Evolutionary conservation across 1,140 invertebrate genomes (phyloP), one percentile per base, ranked within the genome.

Genomic region (Myzus persicae): DNA sequence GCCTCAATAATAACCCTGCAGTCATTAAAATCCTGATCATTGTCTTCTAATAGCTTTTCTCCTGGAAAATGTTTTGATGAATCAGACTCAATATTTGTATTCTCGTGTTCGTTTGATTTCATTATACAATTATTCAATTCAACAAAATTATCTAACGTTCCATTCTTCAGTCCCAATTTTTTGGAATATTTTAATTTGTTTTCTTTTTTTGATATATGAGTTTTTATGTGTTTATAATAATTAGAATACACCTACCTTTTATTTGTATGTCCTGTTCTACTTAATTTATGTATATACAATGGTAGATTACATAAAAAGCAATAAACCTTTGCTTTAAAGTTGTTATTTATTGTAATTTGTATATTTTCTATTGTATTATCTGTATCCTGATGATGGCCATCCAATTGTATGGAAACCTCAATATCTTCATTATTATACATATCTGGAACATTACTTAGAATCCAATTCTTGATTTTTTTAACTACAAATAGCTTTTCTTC

Each of bases 381-480:
- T 82, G 38, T 82, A 84, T 84, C 7, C 20, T 84, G 38, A 84
- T 76, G 26, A 67, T 76, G 9, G n/a, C 6, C 18, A 84, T 26
- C 38, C 42, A 84, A 84, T 81, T 81, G 76, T 81, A n/a, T 81
- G n/a, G 76, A 81, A 81, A 81, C 14, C 14, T 81, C 76, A 81
- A 81, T 81, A 36, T 38, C n/a, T 81, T 81, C 18, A n/a, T 81
- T 36, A 20, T 81, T 81, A 81, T 81, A 81, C n/a, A 81, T 36
- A 36, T 81, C 36, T 36, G 18, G 18, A 18, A 36, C 18, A 81
- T 81, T 81, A 81, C 2, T 81, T 81, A 36, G 76, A 81, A 81
- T 81, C 76, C 76, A 81, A 36, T 81, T n/a, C n/a, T 81, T 81
- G n/a, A 81, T 38, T 81, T 81, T 81, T 81, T 81, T 81, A 81